A percentile compares a stretch with the other conserved stretches of the same genome.
Evolutionary conservation across 1,140 invertebrate genomes (phyloP).

Genomic region (Nasonia vitripennis): DNA sequence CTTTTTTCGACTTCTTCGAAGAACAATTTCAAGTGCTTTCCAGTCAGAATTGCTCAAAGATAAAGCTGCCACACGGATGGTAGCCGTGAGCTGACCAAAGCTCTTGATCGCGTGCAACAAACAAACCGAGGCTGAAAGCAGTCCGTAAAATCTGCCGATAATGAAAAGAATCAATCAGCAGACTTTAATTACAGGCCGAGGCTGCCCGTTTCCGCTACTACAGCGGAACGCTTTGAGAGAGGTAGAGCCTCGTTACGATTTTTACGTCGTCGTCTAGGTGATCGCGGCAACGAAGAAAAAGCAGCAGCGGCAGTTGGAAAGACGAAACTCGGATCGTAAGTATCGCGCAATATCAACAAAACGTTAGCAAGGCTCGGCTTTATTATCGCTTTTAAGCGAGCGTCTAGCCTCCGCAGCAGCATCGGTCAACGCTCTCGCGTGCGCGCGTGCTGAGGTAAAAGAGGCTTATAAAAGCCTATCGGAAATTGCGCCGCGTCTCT

Average conservation of each 20-base stretch:
- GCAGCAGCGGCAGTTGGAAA: background rate
- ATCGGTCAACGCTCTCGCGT: background rate
- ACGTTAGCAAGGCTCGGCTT: constrained; percentile 10
- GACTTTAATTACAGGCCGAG: background rate
- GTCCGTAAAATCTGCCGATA: background rate
- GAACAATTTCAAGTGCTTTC: background rate
- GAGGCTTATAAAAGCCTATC: constrained; percentile 2
- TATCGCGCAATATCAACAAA: constrained; percentile 43
- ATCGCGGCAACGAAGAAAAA: background rate
- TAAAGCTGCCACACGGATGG: background rate
- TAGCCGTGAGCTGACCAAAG: background rate
- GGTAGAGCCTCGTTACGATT: too few species aligned
- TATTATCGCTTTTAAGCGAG: constrained; percentile 25
- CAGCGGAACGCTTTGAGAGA: too few species aligned
- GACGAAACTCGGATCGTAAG: constrained; percentile 3
- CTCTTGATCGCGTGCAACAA: background rate
- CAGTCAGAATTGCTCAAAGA: background rate
- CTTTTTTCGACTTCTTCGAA: background rate
- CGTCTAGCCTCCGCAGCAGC: background rate
- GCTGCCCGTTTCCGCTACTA: background rate
- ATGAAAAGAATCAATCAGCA: background rate
- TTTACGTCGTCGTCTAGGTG: background rate
- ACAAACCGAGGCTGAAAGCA: background rate
- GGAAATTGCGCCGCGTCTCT: background rate
- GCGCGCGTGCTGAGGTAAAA: constrained; percentile 2